These are phyloP conservation scores for Turritopsis rubra DNA, from an alignment of 30 jellyfish, hydroid and myxozoan genomes.

Conservation along the genomic window DNA sequence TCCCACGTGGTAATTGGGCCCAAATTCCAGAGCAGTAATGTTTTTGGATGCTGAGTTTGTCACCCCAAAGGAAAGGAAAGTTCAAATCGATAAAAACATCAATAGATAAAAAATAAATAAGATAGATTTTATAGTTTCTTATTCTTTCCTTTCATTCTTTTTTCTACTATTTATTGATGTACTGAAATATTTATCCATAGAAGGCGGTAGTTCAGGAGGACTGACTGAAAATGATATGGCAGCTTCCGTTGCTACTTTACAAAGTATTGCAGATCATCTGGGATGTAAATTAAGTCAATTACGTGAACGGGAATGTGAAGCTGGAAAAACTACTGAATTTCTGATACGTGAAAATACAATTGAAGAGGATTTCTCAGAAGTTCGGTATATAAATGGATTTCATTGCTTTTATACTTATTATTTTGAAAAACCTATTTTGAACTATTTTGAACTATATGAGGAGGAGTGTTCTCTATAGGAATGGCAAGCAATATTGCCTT, in stretches of 20 bases:
- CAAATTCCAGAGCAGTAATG: no score
- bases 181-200: constrained; percentile 27
- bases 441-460: no score
- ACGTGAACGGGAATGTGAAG: constrained; percentile 63
- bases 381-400: constrained; percentile 44
- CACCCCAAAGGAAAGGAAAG: no score
- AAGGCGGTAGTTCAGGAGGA: constrained; percentile 70
- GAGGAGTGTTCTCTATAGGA: no score
- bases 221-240: constrained; percentile 53
- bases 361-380: constrained; percentile 90
- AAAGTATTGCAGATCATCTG: constrained; percentile 65
- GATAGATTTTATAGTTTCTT: no score
- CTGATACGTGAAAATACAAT: constrained; percentile 43
- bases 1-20: no score
- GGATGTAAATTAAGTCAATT: constrained; percentile 41
- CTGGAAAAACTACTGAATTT: constrained; percentile 65
- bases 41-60: no score
- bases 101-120: no score
- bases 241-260: constrained; percentile 73
- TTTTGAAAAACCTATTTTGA: not conserved
- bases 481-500: no score
- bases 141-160: not conserved
- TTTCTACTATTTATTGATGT: no score
- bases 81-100: no score
- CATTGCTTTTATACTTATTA: not conserved